phyloP scores from a whole-genome alignment of 64 coral and sea anemone species.

The Actinia tenebrosa region DNA sequence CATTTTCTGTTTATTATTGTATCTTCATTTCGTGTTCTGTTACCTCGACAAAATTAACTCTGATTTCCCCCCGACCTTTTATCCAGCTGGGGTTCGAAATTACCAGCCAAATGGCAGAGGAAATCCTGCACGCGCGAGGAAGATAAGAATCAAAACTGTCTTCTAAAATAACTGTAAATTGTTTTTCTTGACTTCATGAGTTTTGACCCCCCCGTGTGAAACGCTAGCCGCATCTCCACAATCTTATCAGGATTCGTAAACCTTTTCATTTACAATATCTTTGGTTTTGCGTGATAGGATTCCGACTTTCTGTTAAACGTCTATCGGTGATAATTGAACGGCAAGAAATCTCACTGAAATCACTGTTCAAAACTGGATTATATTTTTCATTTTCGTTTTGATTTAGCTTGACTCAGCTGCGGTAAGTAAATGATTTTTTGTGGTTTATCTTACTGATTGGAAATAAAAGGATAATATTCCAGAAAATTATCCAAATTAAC shows the following conservation, averaged over 20 bases:
- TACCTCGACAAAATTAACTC: background rate
- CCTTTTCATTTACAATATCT: background rate
- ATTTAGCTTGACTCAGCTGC: background rate
- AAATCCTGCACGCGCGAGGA: background rate
- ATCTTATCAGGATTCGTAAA: background rate
- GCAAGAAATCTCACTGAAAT: background rate
- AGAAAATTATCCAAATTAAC: conserved; percentile 4
- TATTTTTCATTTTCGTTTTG: background rate
- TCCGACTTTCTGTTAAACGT: background rate
- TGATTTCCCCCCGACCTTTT: background rate
- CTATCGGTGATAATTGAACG: background rate
- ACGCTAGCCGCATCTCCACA: background rate
- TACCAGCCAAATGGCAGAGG: background rate
- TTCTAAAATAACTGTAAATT: background rate
- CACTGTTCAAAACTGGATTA: background rate
- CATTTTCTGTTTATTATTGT: background rate
- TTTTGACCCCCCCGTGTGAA: conserved; percentile 2
- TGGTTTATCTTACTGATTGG: background rate
- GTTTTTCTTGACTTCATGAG: background rate
- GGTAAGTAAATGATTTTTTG: background rate
- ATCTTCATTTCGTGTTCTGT: background rate
- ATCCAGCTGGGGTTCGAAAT: background rate
- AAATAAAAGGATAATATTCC: background rate
- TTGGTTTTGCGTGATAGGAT: background rate
- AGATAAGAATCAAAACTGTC: background rate